Evolutionary conservation across 2,113 vertebrate genomes (phyloP), one percentile per base, ranked within the genome.

Genomic region (Serinus canaria): DNA sequence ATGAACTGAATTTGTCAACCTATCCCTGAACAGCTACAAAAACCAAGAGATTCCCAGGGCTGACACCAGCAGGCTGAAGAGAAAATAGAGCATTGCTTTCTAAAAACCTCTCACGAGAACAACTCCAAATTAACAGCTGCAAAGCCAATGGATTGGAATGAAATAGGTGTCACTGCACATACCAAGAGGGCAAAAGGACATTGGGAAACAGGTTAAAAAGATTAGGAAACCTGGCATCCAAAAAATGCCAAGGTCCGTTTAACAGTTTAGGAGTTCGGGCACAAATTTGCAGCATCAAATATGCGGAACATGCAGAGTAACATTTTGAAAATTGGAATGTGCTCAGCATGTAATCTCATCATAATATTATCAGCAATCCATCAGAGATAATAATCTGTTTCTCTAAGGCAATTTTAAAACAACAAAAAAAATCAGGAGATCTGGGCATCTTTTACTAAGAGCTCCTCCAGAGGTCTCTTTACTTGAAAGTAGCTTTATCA

Each of bases 321-420:
- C 75, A 41, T 73, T 88, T n/a, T 90, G 47, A 68, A 92, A 96
- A 69, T 50, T 55, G 60, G 47, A 90, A 85, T 53, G 39, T 22
- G 16, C 47, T 93, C 83, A 77, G 59, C 43, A 90, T 33, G 83
- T 80, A 77, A 90, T 77, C 39, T 88, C 77, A 74, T 59, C 67
- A 39, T 35, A 85, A 35, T 72, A 86, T 47, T 86, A 92, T 70
- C 82, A 88, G 68, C 56, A 86, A 92, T 62, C 35, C 35, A 52
- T 74, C 52, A 69, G 7, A 85, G 76, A 95, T 83, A 76, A 90
- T 44, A 58, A 94, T 88, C 90, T 81, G 68, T 77, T 92, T 90
- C 72, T 96, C 68, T 43, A 88, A 80, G 52, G 79, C 92, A 90
- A 95, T 82, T 76, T 46, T 37, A 47, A 49, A 81, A 83, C 44